Evolutionary conservation across 2,113 vertebrate genomes (phyloP).

Genomic region (Nyctereutes procyonoides): DNA sequence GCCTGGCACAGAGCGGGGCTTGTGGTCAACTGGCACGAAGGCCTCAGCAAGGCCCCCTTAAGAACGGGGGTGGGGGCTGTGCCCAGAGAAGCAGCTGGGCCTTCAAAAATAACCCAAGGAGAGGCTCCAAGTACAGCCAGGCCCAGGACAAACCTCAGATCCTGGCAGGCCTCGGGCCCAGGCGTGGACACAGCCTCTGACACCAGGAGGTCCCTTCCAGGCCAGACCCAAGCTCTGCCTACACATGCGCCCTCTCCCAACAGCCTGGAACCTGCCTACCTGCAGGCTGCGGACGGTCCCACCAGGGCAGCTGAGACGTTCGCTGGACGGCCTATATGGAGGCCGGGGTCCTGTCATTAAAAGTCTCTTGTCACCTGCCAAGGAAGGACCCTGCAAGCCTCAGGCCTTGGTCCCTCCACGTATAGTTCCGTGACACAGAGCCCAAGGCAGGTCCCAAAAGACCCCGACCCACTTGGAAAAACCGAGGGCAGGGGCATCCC

Average conservation of each 20-base stretch:
- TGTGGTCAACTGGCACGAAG: fast-evolving
- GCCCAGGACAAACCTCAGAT: neutral
- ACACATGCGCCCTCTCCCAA: neutral
- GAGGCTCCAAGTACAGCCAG: neutral
- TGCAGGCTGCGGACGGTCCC: neutral
- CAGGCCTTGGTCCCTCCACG: neutral
- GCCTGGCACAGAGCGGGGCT: fast-evolving
- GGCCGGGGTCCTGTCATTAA: fast-evolving
- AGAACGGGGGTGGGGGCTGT: neutral
- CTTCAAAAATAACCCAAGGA: conserved; percentile 4
- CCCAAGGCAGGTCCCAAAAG: neutral
- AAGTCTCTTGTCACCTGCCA: neutral
- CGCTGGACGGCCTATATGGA: fast-evolving
- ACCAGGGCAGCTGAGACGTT: fast-evolving
- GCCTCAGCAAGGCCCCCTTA: neutral
- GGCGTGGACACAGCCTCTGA: fast-evolving
- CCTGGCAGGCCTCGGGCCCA: neutral
- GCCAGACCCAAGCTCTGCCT: neutral
- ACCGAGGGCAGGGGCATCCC: fast-evolving
- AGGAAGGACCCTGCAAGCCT: neutral
- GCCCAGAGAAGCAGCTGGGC: neutral
- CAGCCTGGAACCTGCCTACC: no score
- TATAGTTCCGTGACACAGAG: fast-evolving
- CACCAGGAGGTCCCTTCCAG: neutral
- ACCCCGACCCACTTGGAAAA: neutral